A percentile compares a stretch with the other conserved stretches of the same genome.
phyloP scores from a whole-genome alignment of 2,797 vertebrate species.

The Spondyliosoma cantharus region DNA sequence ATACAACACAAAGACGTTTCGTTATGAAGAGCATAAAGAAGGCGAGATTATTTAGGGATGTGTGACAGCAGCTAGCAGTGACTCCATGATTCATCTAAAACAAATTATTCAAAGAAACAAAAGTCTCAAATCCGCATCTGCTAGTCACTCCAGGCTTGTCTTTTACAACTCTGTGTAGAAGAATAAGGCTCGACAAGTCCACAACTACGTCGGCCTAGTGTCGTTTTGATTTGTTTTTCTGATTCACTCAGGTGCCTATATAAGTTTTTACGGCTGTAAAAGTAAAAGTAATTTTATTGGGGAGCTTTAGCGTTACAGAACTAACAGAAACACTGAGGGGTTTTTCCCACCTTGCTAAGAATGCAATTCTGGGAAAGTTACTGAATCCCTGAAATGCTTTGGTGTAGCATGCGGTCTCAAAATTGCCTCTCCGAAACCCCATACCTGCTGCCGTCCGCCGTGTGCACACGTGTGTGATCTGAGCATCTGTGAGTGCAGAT shows the following conservation, averaged over 20 bases:
- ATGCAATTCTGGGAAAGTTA: slow-evolving; percentile 7
- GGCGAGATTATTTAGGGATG: too few relatives aligned
- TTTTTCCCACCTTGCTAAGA: slow-evolving; percentile 19
- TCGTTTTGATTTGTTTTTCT: background rate
- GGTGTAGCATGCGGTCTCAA: background rate
- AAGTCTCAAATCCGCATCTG: too few relatives aligned
- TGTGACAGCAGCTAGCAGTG: too few relatives aligned
- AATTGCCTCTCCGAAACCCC: background rate
- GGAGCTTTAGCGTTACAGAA: background rate
- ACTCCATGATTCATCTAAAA: too few relatives aligned
- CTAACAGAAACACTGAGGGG: background rate
- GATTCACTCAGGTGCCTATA: background rate
- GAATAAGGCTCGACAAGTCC: background rate
- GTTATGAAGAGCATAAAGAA: too few relatives aligned
- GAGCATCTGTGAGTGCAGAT: background rate
- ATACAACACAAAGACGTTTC: too few relatives aligned
- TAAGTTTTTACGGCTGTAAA: background rate
- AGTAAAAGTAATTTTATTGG: background rate
- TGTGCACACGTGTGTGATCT: slow-evolving; percentile 1
- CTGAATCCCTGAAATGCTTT: slow-evolving; percentile 11
- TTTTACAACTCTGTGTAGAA: too few relatives aligned
- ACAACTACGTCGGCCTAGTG: background rate
- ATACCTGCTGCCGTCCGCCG: background rate
- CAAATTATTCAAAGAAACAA: too few relatives aligned
- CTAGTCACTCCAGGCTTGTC: too few relatives aligned